Evolutionary conservation across 2,888 invertebrate species (phyloP).

Genomic region (Molorchus minor): DNA sequence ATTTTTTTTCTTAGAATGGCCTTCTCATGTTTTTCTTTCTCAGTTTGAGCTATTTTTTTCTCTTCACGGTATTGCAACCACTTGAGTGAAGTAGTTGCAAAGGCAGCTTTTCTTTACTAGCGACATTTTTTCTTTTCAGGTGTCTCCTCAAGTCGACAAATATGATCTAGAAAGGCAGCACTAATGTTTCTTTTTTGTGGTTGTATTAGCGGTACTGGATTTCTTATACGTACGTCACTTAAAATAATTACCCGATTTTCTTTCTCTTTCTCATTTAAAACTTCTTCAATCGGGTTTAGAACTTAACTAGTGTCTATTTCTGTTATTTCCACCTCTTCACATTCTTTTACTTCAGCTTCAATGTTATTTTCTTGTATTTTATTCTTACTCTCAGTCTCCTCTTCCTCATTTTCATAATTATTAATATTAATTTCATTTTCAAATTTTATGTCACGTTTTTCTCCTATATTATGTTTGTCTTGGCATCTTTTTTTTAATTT

Average conservation of each 20-base stretch:
- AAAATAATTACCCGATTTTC: constrained; percentile 8
- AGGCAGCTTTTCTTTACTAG: constrained; percentile 29
- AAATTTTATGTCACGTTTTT: too few species aligned
- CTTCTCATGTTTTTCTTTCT: constrained; percentile 9
- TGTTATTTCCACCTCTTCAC: neutral
- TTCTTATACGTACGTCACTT: constrained; percentile 1
- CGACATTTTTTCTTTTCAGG: constrained; percentile 20
- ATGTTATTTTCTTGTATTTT: too few species aligned
- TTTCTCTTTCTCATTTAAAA: constrained; percentile 1
- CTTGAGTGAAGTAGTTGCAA: constrained; percentile 32
- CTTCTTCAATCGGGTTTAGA: constrained; percentile 3
- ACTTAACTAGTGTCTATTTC: too few species aligned
- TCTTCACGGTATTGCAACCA: constrained; percentile 36
- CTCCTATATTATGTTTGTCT: too few species aligned
- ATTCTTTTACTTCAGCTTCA: neutral
- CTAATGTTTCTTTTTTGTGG: constrained; percentile 22
- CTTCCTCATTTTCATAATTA: too few species aligned
- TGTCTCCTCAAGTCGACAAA: constrained; percentile 27
- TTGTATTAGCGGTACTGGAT: constrained; percentile 4
- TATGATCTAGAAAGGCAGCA: constrained; percentile 27
- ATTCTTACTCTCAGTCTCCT: too few species aligned
- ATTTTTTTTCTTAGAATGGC: neutral
- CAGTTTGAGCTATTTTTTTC: constrained; percentile 24
- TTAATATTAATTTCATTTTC: too few species aligned
- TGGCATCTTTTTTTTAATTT: too few species aligned